Evolutionary conservation across 2,888 invertebrate species (phyloP).

Genomic region (Catonia carolina): DNA sequence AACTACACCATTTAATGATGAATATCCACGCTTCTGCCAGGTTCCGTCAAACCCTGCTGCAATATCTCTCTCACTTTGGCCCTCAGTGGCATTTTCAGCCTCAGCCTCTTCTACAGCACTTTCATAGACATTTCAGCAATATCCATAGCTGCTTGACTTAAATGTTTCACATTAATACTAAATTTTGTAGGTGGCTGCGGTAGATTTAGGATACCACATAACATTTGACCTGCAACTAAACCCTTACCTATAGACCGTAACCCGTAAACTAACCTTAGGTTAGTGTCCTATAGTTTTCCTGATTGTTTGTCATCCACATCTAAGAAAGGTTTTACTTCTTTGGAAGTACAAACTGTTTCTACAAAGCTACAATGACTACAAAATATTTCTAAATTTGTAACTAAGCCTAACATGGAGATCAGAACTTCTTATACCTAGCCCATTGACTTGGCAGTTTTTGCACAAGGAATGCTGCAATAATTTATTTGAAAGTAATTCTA

Average conservation of each 20-base stretch:
- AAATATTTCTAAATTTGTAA: too few relatives aligned
- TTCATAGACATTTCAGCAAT: conserved; percentile 6
- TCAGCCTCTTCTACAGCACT: not conserved
- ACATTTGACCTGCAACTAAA: conserved; percentile 1
- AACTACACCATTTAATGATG: conserved; percentile 26
- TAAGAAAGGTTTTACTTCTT: too few relatives aligned
- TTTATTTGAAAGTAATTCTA: too few relatives aligned
- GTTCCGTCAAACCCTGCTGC: conserved; percentile 23
- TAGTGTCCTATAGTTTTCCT: too few relatives aligned
- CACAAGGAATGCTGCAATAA: too few relatives aligned
- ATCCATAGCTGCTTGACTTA: not conserved
- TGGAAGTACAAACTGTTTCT: too few relatives aligned
- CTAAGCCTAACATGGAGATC: too few relatives aligned
- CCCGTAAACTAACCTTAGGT: conserved; percentile 1
- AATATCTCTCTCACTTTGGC: not conserved
- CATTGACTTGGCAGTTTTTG: too few relatives aligned
- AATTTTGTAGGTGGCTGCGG: conserved; percentile 2
- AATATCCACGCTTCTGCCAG: conserved; percentile 25
- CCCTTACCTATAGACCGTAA: not conserved
- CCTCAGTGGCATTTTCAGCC: not conserved
- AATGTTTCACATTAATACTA: not conserved
- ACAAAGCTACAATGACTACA: too few relatives aligned
- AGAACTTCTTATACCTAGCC: too few relatives aligned
- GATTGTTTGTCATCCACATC: too few relatives aligned
- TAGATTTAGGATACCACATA: not conserved